These are phyloP conservation scores for Anseranas semipalmata DNA, from an alignment of 2,113 vertebrate species.

Conservation along the genomic window DNA sequence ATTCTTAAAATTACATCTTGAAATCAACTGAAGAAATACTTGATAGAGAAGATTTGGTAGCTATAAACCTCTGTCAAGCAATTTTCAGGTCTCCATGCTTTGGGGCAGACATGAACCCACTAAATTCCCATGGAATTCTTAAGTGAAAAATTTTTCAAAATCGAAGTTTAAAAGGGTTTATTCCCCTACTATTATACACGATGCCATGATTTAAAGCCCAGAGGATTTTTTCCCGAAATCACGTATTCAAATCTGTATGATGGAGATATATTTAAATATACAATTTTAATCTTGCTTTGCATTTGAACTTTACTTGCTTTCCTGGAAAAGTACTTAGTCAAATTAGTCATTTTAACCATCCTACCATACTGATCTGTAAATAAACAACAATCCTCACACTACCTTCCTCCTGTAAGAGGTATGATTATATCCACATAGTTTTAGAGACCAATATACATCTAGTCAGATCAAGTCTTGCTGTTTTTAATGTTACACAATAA, in stretches of 20 bases:
- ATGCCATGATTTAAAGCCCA: not conserved
- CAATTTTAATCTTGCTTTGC: constrained; percentile 32
- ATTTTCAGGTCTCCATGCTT: rapidly evolving
- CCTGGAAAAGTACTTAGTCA: not conserved
- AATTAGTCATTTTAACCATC: not conserved
- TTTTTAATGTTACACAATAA: not conserved
- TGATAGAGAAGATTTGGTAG: not conserved
- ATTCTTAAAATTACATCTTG: not conserved
- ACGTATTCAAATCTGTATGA: constrained; percentile 18
- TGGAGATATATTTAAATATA: constrained; percentile 31
- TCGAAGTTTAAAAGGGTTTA: not conserved
- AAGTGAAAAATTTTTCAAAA: not conserved
- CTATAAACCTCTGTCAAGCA: not conserved
- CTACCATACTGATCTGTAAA: not conserved
- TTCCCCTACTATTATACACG: not conserved
- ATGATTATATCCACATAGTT: not conserved
- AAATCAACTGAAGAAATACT: not conserved
- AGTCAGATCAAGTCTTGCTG: not conserved
- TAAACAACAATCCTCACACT: not conserved
- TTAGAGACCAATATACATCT: not conserved
- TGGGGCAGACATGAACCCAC: not conserved
- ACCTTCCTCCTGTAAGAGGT: not conserved
- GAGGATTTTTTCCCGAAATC: not conserved
- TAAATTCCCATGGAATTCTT: not conserved
- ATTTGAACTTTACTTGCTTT: constrained; percentile 6